Percentiles rank a stretch among this genome's conserved stretches.
Evolutionary conservation across 2,888 invertebrate genomes (phyloP).

Genomic region (Dioctria linearis): DNA sequence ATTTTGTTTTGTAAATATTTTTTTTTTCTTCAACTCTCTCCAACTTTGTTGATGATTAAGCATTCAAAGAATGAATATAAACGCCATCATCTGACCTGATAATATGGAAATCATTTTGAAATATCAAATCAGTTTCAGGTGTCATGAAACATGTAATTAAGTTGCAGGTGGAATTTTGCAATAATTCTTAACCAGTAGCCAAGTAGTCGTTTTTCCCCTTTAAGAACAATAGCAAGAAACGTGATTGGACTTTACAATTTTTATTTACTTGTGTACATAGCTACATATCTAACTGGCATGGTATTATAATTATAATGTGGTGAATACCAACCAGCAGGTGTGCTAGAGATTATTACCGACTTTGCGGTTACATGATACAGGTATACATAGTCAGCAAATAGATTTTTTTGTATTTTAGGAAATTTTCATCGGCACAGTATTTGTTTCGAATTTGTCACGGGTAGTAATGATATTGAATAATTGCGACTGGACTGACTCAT

Average conservation of each 20-base stretch:
- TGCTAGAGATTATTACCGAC: not conserved
- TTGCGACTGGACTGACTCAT: not conserved
- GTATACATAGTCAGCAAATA: not conserved
- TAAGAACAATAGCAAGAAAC: constrained; percentile 40
- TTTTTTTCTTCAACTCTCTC: not conserved
- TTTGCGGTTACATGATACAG: too few relatives aligned
- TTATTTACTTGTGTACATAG: not conserved
- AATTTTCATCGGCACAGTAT: too few relatives aligned
- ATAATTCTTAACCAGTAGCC: constrained; percentile 1
- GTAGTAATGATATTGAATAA: too few relatives aligned
- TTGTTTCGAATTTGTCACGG: too few relatives aligned
- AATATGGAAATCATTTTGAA: constrained; percentile 6
- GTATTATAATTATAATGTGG: not conserved
- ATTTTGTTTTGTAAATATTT: too few relatives aligned
- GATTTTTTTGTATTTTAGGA: too few relatives aligned
- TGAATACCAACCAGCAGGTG: not conserved
- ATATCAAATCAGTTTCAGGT: constrained; percentile 27
- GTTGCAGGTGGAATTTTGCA: constrained; percentile 31
- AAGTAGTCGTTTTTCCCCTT: constrained; percentile 4
- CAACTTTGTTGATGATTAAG: constrained; percentile 5
- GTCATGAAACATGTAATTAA: constrained; percentile 27
- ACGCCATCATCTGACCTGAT: not conserved
- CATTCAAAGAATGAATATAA: not conserved
- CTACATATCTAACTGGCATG: not conserved
- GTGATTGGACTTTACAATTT: constrained; percentile 17